A percentile compares a stretch with the other conserved stretches of the same genome.
Evolutionary conservation across 2,797 vertebrate genomes (phyloP).

Genomic region (Heliangelus exortis): DNA sequence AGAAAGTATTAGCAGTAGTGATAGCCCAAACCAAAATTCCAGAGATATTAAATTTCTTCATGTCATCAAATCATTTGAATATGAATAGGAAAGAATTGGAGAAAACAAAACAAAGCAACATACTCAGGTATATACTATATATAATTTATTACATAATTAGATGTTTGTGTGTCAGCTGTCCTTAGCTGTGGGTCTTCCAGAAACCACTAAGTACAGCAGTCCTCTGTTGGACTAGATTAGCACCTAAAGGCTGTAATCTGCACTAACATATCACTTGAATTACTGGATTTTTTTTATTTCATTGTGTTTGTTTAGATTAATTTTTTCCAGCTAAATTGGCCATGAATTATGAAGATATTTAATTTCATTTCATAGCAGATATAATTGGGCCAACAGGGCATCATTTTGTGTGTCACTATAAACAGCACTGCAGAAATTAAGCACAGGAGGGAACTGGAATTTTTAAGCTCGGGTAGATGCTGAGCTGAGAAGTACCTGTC

Average conservation of each 20-base stretch:
- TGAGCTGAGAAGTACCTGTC: neutral
- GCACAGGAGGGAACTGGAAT: neutral
- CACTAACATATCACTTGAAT: neutral
- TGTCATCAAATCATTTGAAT: neutral
- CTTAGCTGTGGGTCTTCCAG: neutral
- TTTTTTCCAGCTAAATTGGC: constrained; percentile 4
- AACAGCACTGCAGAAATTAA: neutral
- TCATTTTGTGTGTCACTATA: neutral
- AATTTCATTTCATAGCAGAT: neutral
- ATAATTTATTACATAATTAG: neutral
- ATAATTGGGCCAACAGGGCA: neutral
- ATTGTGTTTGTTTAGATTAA: neutral
- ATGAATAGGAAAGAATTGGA: neutral
- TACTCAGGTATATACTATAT: neutral
- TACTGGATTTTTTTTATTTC: neutral
- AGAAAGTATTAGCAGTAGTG: neutral
- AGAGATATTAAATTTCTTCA: neutral
- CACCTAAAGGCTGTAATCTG: neutral
- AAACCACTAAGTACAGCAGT: neutral
- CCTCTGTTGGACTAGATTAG: neutral
- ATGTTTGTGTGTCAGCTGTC: neutral
- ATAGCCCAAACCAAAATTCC: neutral
- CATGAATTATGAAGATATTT: neutral
- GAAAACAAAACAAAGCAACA: neutral
- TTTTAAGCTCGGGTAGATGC: neutral